Base-by-base conservation (phyloP, 2,113 vertebrate species). In the Genyomyrus donnyi region DNA sequence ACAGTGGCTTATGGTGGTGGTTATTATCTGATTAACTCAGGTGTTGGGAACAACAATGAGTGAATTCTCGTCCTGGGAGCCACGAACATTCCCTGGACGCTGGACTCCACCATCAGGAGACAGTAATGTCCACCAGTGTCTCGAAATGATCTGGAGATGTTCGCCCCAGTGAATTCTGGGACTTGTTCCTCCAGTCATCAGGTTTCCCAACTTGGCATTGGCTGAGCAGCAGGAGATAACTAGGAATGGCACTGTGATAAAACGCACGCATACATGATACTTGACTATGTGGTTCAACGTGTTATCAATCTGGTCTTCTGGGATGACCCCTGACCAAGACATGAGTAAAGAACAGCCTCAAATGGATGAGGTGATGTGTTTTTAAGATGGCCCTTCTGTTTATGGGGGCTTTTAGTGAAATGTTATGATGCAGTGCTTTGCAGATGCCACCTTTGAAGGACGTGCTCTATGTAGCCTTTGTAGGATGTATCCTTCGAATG, bases 61-160 rank as follows among this genome's bases (percentile, higher is more conserved):
- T 98, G 98, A 62, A 98, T 99, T 92, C 95, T 99, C 93, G 98
- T 99, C 90, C 96, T 99, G 13, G 98, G 98, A 89, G 98, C 98
- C 7, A 99, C 98, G 93, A 99, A 99, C 93, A 99, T 99, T 93
- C 98, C 98, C 0, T 99, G 98, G 98, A 98, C 98, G 91, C 95
- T 99, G 89, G 98, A 99, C 94, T 99, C 98, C 90, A 98, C 98
- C 92, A 99, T 99, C 93, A 97, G 98, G 89, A 97, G 98, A 96
- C 95, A 98, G 98, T 31, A 70, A 70, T 31, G 62, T 70, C 27
- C 62, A 31, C 62, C 8, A 31, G n/a, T 70, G 31, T 31, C 9
- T 66, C 1, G 0, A 10, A 66, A 27, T 66, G 24, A 66, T 66
- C 62, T 70, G 62, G n/a, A 70, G 9, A 27, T 70, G 27, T 58